Base-by-base conservation (phyloP, 2,888 invertebrate genomes). In the Copidosoma aretas region DNA sequence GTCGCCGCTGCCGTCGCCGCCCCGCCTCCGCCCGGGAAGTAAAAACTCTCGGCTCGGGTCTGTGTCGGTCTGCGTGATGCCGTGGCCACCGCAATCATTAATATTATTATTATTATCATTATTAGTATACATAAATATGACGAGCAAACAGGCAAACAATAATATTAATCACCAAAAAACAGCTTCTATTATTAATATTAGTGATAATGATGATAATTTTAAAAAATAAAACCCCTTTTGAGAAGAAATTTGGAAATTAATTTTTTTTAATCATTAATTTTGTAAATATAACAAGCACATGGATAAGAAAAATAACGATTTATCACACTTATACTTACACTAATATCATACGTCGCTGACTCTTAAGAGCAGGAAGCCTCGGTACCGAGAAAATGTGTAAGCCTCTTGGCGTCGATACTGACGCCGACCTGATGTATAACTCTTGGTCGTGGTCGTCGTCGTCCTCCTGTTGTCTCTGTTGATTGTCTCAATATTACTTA, bases 351-450 rank as follows among this genome's bases (percentile, higher is more conserved):
- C 76, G 78, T 77, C 78, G 80, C 79, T 81, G 54, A 62, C 43
- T 56, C 41, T 53, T 46, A 32, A 32, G 32, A 79, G 81, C 83
- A 82, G 82, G 83, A 83, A 83, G 82, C 82, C 82, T 81, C 82
- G 83, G 82, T 77, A 82, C 80, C 81, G 82, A 81, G 80, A 79
- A 32, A 78, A 77, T 79, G 75, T 78, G 60, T 66, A 57, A 49
- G 60, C 19, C 65, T 32, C 32, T 32, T 32, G 32, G 32, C 32
- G 32, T 32, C 70, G 53, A 53, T 15, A 21, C 22, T n/a, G 12
- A 56, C 51, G 39, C 43, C 62, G 24, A 19, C 25, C 21, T 43
- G 52, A 22, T 52, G 66, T 56, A 54, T 49, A 22, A 25, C 59
- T 43, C 32, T 3, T 32, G 32, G 32, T 32, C 32, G 32, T 32